Percentiles rank a stretch among this genome's conserved stretches.
phyloP scores from a whole-genome alignment of 1,140 invertebrate species.

The Tetragnatha versicolor region DNA sequence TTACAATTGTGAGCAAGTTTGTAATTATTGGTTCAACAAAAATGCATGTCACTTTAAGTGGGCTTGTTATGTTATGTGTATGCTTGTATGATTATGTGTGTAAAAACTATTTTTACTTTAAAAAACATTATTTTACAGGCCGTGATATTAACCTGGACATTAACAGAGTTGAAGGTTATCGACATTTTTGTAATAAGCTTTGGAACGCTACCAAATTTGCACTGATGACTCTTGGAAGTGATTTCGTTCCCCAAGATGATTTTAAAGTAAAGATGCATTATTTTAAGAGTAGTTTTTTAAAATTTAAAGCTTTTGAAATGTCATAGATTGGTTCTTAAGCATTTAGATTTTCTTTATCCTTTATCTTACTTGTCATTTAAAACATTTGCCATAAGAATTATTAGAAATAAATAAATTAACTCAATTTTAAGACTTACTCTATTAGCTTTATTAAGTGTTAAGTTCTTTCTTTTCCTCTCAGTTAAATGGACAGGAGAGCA shows the following conservation, averaged over 20 bases:
- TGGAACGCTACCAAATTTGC: constrained; percentile 99
- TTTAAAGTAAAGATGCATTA: constrained; percentile 25
- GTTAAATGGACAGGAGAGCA: constrained; percentile 60
- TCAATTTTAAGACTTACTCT: neutral
- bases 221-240: constrained; percentile 69
- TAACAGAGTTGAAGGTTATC: constrained; percentile 92
- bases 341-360: neutral
- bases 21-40: too few relatives aligned
- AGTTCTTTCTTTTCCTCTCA: neutral
- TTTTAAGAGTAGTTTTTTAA: neutral
- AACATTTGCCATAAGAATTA: neutral
- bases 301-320: neutral
- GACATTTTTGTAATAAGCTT: constrained; percentile 99
- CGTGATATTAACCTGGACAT: constrained; percentile 97
- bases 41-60: too few relatives aligned
- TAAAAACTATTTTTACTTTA: too few relatives aligned
- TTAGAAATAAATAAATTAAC: neutral
- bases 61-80: too few relatives aligned
- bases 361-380: neutral
- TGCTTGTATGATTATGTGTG: too few relatives aligned
- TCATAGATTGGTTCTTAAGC: neutral
- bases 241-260: constrained; percentile 61
- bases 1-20: too few relatives aligned
- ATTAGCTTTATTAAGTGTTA: neutral
- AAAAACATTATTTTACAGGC: constrained; percentile 37